phyloP scores from a whole-genome alignment of 2,888 invertebrate species.

The Volucella zonaria region DNA sequence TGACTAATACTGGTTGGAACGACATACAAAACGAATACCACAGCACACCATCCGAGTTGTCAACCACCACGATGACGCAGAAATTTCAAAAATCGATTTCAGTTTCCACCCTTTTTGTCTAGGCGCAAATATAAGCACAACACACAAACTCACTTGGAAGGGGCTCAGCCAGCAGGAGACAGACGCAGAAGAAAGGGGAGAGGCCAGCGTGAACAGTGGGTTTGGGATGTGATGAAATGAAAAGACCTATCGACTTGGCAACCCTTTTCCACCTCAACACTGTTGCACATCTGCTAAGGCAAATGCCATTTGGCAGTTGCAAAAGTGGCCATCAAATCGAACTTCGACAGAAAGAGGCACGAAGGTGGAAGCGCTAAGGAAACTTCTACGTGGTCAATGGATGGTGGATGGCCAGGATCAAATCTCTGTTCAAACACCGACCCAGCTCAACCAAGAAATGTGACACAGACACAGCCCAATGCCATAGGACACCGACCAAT shows the following conservation, averaged over 20 bases:
- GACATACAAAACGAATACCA: background rate
- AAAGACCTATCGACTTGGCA: constrained; percentile 10
- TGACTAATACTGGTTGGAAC: constrained; percentile 17
- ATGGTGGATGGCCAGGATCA: no score
- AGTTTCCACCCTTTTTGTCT: background rate
- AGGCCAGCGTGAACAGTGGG: no score
- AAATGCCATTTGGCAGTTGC: background rate
- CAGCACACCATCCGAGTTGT: background rate
- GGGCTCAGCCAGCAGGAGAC: constrained; percentile 22
- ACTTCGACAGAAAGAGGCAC: constrained; percentile 1
- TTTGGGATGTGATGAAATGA: no score
- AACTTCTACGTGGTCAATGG: background rate
- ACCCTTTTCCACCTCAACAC: constrained; percentile 36
- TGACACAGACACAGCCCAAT: constrained; percentile 11
- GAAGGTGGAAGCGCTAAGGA: background rate
- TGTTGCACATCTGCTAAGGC: constrained; percentile 46
- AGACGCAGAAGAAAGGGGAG: no score
- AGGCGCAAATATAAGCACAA: no score
- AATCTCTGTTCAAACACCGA: no score
- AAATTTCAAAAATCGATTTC: constrained; percentile 44
- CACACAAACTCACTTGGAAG: background rate
- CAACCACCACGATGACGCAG: constrained; percentile 42
- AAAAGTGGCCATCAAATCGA: background rate
- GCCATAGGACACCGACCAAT: constrained; percentile 26
- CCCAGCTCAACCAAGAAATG: background rate